Evolutionary conservation across 2,797 vertebrate species (phyloP).

Genomic region (Anniella stebbinsi): DNA sequence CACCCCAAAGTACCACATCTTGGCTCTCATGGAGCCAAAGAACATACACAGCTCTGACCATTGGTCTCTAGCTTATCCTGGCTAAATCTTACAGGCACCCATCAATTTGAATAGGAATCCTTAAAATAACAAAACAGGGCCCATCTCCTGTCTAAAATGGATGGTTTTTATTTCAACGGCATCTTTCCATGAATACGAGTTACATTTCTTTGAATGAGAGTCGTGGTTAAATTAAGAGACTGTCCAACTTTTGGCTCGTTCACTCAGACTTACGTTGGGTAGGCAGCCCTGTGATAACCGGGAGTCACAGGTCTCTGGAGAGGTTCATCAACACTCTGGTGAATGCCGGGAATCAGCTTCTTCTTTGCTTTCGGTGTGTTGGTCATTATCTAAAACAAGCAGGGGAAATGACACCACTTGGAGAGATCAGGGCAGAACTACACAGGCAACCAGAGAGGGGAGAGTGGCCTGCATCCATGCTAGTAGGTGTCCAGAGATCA

Average conservation of each 20-base stretch:
- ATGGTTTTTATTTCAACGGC: conserved; percentile 55
- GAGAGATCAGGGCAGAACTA: neutral
- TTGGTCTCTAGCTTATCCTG: too few relatives aligned
- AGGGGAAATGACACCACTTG: neutral
- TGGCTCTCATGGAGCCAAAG: neutral
- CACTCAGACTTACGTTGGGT: conserved; percentile 76
- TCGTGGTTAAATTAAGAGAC: conserved; percentile 1
- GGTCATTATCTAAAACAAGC: conserved; percentile 89
- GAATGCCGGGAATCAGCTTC: conserved; percentile 73
- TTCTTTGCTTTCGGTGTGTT: conserved; percentile 87
- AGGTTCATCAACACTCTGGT: conserved; percentile 85
- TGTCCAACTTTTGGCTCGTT: conserved; percentile 4
- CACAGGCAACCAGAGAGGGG: neutral
- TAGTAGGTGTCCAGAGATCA: neutral
- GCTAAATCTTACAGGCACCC: neutral
- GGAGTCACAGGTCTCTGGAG: conserved; percentile 91
- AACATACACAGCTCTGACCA: neutral
- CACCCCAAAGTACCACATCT: too few relatives aligned
- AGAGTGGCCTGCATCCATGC: too few relatives aligned
- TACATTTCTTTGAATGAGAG: neutral
- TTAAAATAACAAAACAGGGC: conserved; percentile 29
- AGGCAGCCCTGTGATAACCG: conserved; percentile 80
- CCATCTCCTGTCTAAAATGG: conserved; percentile 33
- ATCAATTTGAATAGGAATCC: neutral
- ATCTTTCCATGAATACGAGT: neutral